Conservation (phyloP, 2,797 vertebrate genomes). For the Coccyzus lansbergi region DNA sequence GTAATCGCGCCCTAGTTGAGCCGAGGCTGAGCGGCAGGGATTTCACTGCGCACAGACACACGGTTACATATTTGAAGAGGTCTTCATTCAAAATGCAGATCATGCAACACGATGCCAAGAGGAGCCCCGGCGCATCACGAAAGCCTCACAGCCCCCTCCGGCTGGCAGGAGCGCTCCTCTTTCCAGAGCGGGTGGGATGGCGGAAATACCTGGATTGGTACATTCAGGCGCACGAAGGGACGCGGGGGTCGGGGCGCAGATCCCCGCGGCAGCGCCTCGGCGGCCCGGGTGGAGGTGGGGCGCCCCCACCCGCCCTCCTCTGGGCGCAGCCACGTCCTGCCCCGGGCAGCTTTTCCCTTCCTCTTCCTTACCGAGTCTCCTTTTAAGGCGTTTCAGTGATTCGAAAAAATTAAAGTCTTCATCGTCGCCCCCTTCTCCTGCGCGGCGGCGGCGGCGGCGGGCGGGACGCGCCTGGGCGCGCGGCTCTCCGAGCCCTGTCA, state of each 20-base stretch:
- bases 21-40: conserved; percentile 46
- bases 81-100: conserved; percentile 78
- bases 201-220: not conserved
- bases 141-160: conserved; percentile 53
- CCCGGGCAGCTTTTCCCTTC: not conserved
- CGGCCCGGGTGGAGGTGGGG: conserved; percentile 59
- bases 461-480: not conserved
- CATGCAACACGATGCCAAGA: conserved; percentile 74
- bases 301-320: conserved; percentile 41
- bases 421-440: conserved; percentile 45
- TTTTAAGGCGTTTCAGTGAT: conserved; percentile 66
- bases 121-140: conserved; percentile 71
- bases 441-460: conserved; percentile 17
- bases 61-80: conserved; percentile 8
- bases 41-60: not conserved
- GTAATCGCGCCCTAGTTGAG: conserved; percentile 54
- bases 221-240: not conserved
- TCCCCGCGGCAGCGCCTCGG: conserved; percentile 14
- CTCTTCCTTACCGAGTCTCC: conserved; percentile 1
- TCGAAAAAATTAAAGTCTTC: conserved; percentile 58
- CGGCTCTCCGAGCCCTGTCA: conserved; percentile 47
- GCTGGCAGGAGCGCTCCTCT: conserved; percentile 52
- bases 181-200: conserved; percentile 44
- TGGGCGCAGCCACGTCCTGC: conserved; percentile 62
- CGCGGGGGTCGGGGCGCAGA: too few relatives aligned